Evolutionary conservation across 2,113 vertebrate species (phyloP).

Genomic region (Nymphicus hollandicus): DNA sequence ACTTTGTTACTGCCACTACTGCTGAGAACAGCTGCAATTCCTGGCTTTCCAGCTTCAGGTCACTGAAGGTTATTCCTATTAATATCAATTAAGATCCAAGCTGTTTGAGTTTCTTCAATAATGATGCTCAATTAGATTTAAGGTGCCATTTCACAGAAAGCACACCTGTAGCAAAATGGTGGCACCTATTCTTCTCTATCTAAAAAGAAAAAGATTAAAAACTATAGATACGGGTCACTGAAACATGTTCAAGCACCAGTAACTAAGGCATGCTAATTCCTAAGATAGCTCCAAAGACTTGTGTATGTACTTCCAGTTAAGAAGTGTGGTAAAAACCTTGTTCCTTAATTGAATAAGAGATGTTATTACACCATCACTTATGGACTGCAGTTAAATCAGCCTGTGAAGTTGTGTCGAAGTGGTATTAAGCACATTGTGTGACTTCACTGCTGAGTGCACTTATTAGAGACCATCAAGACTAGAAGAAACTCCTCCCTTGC

Average conservation of each 20-base stretch:
- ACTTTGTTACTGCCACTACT: slow-evolving; percentile 40
- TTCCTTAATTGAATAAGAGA: neutral
- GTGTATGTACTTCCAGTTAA: neutral
- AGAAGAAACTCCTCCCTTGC: neutral
- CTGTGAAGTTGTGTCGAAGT: neutral
- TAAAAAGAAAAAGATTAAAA: neutral
- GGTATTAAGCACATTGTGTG: accelerated
- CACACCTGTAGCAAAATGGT: neutral
- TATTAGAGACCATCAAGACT: accelerated
- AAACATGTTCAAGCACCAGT: neutral
- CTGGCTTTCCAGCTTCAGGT: slow-evolving; percentile 39
- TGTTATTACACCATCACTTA: neutral
- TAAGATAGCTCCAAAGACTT: neutral
- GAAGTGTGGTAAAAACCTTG: neutral
- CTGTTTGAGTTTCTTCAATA: neutral
- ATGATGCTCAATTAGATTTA: neutral
- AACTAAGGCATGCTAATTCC: neutral
- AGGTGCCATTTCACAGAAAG: neutral
- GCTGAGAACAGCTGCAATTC: slow-evolving; percentile 56
- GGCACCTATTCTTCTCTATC: neutral
- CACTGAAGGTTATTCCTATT: slow-evolving; percentile 52
- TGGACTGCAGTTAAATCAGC: neutral
- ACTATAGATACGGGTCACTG: neutral
- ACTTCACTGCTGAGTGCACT: too few species aligned
- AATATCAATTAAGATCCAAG: slow-evolving; percentile 61